Base-by-base conservation (phyloP, 2,797 vertebrate genomes). In the Sebastes ruberrimus region DNA sequence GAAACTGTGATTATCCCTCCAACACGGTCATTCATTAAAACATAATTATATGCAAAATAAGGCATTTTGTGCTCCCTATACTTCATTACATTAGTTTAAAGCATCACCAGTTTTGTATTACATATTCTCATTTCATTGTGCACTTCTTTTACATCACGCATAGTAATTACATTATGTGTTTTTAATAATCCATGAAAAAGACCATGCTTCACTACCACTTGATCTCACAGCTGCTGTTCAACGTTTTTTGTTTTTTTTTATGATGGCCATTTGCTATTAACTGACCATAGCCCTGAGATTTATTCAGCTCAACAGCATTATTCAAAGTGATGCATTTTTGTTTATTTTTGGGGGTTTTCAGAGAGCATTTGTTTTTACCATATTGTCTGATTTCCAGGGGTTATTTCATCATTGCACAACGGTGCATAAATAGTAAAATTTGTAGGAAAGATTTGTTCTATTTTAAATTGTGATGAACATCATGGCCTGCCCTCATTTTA, bases 121-220 rank as follows among this genome's bases (percentile, higher is more conserved):
- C 42, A 63, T 38, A 23, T 70, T 66, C 78, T 72, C 20, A 6
- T 77, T 83, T 75, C 52, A 52, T 60, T 25, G 22, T 38, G 57
- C 16, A 32, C 61, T n/a, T 10, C 33, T n/a, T 84, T 75, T 30
- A 75, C 67, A 60, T 14, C 59, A 67, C 46, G 52, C 35, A 66
- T 5, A 4, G 55, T 22, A 71, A 75, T 81, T 42, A 59, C 22
- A 72, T 71, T 22, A 33, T 49, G 71, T 67, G 60, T 59, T 80
- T 65, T 88, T 76, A 81, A 83, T 70, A 78, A 86, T 76, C 80
- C 73, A 69, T 85, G 69, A 79, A 74, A 72, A 49, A 56, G 30
- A 57, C 28, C 3, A 5, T 49, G 35, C 71, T 77, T 78, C 78
- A 22, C 70, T 77, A 80, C 59, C 25, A 6, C 20, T 72, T 78